Evolutionary conservation across 2,888 invertebrate genomes (phyloP).

Genomic region (Dryococelus australis): DNA sequence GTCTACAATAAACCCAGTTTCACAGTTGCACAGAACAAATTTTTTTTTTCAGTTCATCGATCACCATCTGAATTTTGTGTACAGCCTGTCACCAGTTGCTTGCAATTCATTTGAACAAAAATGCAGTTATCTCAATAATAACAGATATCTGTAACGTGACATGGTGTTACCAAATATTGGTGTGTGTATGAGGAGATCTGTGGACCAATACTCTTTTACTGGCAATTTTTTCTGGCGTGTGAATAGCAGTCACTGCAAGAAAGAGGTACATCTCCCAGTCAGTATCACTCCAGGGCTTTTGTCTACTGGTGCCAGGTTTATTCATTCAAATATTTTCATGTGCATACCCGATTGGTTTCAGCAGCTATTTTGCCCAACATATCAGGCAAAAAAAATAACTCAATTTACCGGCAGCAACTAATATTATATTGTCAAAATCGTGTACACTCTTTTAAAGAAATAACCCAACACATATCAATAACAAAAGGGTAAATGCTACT

Average conservation of each 20-base stretch:
- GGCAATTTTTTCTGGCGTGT: neutral
- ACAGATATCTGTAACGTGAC: neutral
- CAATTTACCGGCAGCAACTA: neutral
- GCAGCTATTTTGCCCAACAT: neutral
- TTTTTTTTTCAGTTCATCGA: neutral
- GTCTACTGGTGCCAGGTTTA: neutral
- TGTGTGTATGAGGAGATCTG: neutral
- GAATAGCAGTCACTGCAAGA: neutral
- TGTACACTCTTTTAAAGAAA: too few species aligned
- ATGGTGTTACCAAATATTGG: neutral
- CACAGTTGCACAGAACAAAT: neutral
- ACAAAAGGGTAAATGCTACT: too few species aligned
- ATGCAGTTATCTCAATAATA: neutral
- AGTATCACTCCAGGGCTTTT: neutral
- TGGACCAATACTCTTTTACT: neutral
- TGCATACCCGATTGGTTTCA: neutral
- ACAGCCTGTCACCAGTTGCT: neutral
- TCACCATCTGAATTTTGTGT: neutral
- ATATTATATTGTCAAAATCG: neutral
- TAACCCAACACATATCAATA: too few species aligned
- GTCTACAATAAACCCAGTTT: conserved; percentile 11
- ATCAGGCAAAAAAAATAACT: neutral
- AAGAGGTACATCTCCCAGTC: neutral
- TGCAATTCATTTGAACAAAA: neutral
- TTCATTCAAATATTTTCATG: neutral